phyloP scores from a whole-genome alignment of 1,140 invertebrate genomes.

The Andricus grossulariae region DNA sequence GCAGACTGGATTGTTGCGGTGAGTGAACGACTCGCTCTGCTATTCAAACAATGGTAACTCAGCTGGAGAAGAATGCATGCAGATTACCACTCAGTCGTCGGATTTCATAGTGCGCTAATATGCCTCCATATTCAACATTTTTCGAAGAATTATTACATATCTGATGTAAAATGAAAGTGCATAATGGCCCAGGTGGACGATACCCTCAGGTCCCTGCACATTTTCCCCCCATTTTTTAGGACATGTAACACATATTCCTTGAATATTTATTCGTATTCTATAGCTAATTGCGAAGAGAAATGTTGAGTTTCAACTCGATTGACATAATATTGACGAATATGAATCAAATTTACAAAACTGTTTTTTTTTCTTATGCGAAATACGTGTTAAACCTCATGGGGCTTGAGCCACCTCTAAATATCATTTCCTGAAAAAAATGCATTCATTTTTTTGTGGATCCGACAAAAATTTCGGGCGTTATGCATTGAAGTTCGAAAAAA shows the following conservation, averaged over 20 bases:
- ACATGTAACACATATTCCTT: neutral
- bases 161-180: neutral
- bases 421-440: too few species aligned
- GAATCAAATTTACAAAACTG: too few species aligned
- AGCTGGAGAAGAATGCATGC: conserved; percentile 2
- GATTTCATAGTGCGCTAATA: neutral
- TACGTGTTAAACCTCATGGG: too few species aligned
- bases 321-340: too few species aligned
- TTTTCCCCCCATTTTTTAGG: neutral
- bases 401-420: too few species aligned
- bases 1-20: conserved; percentile 8
- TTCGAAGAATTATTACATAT: conserved; percentile 10
- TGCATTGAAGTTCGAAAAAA: too few species aligned
- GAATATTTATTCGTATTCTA: too few species aligned
- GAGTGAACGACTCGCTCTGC: neutral
- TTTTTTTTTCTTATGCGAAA: too few species aligned
- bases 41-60: conserved; percentile 28
- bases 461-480: too few species aligned
- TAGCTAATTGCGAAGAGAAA: too few species aligned
- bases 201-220: neutral
- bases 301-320: too few species aligned
- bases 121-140: conserved; percentile 1
- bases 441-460: too few species aligned
- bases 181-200: neutral
- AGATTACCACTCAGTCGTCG: conserved; percentile 12